Percentiles rank a stretch among this genome's conserved stretches.
These are phyloP conservation scores for Caenorhabditis imperialis DNA, from an alignment of 2,888 invertebrate genomes.

Conservation along the genomic window DNA sequence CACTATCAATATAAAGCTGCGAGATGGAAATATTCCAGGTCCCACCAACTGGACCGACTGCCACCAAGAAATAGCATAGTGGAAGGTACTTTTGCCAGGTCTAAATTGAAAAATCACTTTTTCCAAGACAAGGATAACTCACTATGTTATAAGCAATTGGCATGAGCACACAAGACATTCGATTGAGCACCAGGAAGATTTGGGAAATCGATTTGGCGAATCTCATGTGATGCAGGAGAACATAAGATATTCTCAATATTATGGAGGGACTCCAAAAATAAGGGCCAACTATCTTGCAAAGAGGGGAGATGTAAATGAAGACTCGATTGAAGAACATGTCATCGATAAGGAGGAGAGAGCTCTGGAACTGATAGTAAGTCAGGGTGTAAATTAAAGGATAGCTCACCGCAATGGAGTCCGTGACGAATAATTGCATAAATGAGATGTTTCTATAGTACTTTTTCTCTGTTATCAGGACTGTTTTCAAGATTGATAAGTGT, in stretches of 20 bases:
- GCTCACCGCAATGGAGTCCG: no score
- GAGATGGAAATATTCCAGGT: neutral
- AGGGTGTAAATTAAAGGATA: no score
- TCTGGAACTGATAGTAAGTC: no score
- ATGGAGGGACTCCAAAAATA: neutral
- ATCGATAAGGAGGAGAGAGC: neutral
- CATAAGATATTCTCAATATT: neutral
- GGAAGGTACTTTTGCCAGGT: no score
- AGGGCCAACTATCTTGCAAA: slow-evolving; percentile 8
- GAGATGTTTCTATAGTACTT: no score
- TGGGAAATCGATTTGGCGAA: slow-evolving; percentile 5
- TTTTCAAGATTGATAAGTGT: no score
- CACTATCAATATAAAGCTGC: neutral
- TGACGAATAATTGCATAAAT: no score
- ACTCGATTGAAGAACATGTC: slow-evolving; percentile 1
- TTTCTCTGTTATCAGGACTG: no score
- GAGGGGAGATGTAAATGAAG: neutral
- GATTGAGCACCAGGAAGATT: slow-evolving; percentile 1
- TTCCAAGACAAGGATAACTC: no score
- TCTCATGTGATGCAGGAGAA: neutral
- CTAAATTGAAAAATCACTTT: no score
- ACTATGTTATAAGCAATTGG: neutral
- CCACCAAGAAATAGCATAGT: no score
- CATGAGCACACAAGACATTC: slow-evolving; percentile 1
- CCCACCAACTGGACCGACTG: neutral